Evolutionary conservation across 2,797 vertebrate species (phyloP).

Genomic region (Carcharodon carcharias): DNA sequence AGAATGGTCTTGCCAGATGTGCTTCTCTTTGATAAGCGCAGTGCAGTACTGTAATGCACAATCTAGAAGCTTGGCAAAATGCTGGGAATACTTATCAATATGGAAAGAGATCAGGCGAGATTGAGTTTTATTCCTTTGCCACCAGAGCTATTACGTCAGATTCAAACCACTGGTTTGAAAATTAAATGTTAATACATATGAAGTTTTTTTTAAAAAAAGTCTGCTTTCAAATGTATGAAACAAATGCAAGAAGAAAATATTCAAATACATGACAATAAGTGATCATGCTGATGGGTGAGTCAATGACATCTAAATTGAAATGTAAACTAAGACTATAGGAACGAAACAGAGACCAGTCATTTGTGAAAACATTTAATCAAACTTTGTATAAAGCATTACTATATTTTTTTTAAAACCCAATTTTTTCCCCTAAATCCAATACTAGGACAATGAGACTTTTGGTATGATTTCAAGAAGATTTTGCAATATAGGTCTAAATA

Average conservation of each 20-base stretch:
- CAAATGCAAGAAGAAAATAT: background rate
- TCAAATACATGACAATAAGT: background rate
- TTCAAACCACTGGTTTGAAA: background rate
- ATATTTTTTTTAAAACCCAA: background rate
- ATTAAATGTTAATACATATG: background rate
- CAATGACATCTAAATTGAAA: background rate
- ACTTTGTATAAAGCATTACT: background rate
- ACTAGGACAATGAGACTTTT: background rate
- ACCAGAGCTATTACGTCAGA: background rate
- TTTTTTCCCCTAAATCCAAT: background rate
- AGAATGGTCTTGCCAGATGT: background rate
- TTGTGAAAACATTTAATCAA: background rate
- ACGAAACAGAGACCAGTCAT: background rate
- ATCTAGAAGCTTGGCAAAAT: background rate
- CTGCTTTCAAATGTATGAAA: background rate
- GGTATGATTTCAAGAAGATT: background rate
- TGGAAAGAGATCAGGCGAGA: background rate
- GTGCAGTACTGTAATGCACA: background rate
- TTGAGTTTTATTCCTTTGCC: background rate
- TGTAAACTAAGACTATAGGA: background rate
- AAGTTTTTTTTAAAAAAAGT: background rate
- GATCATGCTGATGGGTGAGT: background rate
- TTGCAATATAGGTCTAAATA: background rate
- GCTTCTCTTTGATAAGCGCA: background rate
- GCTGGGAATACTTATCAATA: background rate